Evolutionary conservation across 2,113 vertebrate species (phyloP), one percentile per base, ranked within the genome.

Genomic region (Tor tambroides): DNA sequence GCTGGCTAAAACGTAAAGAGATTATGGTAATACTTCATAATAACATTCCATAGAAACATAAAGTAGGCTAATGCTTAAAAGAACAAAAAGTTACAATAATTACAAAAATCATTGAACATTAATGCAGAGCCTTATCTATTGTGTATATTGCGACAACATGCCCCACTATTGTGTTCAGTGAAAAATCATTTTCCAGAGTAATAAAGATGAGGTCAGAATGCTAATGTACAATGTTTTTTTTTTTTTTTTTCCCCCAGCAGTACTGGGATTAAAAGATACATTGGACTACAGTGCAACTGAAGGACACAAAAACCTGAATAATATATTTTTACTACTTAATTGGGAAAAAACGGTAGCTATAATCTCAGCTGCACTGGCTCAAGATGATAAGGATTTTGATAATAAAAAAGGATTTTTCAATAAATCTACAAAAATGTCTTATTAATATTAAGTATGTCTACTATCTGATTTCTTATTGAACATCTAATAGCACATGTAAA

Each of bases 401-500:
- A n/a, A n/a, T n/a, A n/a, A n/a, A n/a, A n/a, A n/a, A n/a, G n/a
- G n/a, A n/a, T n/a, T n/a, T n/a, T n/a, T n/a, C n/a, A n/a, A n/a
- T n/a, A n/a, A n/a, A n/a, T n/a, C n/a, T n/a, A n/a, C n/a, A n/a
- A n/a, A n/a, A 38, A 67, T 67, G 63, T 30, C 63, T 35, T 71
- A 71, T 32, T 65, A 63, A 63, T 63, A 26, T 19, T 69, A 72
- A 41, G 19, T 12, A 38, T 19, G 69, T 4, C 32, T 41, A 5
- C 19, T 5, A 23, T 10, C 19, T 4, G 4, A 72, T 38, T 38
- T 75, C 38, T 43, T n/a, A n/a, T 21, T 11, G 32, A 72, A 41
- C 5, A 38, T 80, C 15, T 54, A 30, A 78, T 41, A 61, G 35
- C 32, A 80, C 23, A 80, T 10, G 54, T 80, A 23, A 80, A 80